Evolutionary conservation across 1,140 invertebrate species (phyloP).

Genomic region (Temnothorax curvispinosus): DNA sequence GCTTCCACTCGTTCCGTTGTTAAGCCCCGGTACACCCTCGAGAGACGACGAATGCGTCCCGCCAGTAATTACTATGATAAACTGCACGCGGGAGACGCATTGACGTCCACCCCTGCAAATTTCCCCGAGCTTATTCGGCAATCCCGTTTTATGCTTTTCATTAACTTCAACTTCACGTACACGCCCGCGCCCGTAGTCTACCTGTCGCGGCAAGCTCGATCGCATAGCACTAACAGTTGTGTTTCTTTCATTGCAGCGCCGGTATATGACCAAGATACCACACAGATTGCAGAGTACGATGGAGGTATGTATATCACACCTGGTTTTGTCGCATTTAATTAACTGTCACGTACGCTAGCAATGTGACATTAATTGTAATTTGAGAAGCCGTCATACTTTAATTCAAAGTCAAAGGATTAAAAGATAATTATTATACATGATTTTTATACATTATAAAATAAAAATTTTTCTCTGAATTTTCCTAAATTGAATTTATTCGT

Average conservation of each 20-base stretch:
- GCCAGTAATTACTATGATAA: conserved; percentile 81
- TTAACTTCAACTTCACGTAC: conserved; percentile 28
- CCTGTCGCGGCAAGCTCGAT: background rate
- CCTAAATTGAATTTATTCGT: background rate
- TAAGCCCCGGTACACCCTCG: conserved; percentile 71
- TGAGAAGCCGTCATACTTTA: background rate
- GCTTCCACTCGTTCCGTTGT: conserved; percentile 74
- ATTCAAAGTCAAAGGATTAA: background rate
- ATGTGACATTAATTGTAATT: conserved; percentile 44
- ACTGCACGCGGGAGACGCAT: conserved; percentile 70
- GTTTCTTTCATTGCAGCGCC: conserved; percentile 82
- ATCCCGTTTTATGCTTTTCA: conserved; percentile 38
- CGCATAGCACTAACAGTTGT: background rate
- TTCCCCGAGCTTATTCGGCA: conserved; percentile 49
- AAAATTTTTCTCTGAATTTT: background rate
- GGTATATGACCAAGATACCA: conserved; percentile 83
- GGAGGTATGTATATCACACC: conserved; percentile 75
- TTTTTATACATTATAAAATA: background rate
- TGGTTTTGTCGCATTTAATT: conserved; percentile 67
- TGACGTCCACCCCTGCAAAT: conserved; percentile 59
- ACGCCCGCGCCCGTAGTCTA: background rate
- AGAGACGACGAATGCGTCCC: conserved; percentile 68
- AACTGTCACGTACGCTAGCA: conserved; percentile 41
- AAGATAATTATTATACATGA: background rate
- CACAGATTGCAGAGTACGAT: conserved; percentile 83